These are phyloP conservation scores for Cheilosia scutellata DNA, from an alignment of 2,888 invertebrate genomes.

Conservation along the genomic window DNA sequence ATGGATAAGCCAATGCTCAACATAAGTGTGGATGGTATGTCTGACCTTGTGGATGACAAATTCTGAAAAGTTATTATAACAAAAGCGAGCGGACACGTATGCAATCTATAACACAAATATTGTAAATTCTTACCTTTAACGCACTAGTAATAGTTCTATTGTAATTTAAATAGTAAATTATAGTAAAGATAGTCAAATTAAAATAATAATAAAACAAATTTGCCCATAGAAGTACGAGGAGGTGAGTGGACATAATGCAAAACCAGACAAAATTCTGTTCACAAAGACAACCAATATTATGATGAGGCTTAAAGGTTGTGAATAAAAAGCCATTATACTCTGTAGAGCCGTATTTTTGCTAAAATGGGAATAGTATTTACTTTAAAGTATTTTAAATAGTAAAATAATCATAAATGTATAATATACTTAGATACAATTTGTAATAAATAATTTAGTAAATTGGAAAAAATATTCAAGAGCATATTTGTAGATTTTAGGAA, in stretches of 20 bases:
- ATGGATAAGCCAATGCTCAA: slow-evolving; percentile 82
- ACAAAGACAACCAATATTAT: slow-evolving; percentile 41
- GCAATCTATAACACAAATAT: slow-evolving; percentile 74
- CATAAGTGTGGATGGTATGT: slow-evolving; percentile 82
- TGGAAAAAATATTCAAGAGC: slow-evolving; percentile 11
- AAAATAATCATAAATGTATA: slow-evolving; percentile 43
- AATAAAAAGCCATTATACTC: slow-evolving; percentile 64
- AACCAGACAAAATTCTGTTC: slow-evolving; percentile 7
- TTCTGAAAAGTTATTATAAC: slow-evolving; percentile 67
- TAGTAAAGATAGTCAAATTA: slow-evolving; percentile 51
- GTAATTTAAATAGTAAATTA: slow-evolving; percentile 60
- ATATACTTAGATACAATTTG: slow-evolving; percentile 61
- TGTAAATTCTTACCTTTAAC: slow-evolving; percentile 68
- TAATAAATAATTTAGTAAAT: slow-evolving; percentile 64
- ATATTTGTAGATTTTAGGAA: too few relatives aligned
- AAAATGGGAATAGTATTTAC: slow-evolving; percentile 16
- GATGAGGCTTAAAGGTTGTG: slow-evolving; percentile 70
- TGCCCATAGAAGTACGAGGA: not conserved
- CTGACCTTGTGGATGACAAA: slow-evolving; percentile 82
- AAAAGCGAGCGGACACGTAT: slow-evolving; percentile 54
- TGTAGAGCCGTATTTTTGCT: slow-evolving; percentile 23
- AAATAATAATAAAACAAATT: not conserved
- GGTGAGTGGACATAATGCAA: not conserved
- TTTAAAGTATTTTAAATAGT: slow-evolving; percentile 37
- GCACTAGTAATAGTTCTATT: slow-evolving; percentile 62